Percentiles rank a stretch among this genome's conserved stretches.
These are phyloP conservation scores for Dromiciops gliroides DNA, from an alignment of 2,113 vertebrate genomes.

Conservation along the genomic window DNA sequence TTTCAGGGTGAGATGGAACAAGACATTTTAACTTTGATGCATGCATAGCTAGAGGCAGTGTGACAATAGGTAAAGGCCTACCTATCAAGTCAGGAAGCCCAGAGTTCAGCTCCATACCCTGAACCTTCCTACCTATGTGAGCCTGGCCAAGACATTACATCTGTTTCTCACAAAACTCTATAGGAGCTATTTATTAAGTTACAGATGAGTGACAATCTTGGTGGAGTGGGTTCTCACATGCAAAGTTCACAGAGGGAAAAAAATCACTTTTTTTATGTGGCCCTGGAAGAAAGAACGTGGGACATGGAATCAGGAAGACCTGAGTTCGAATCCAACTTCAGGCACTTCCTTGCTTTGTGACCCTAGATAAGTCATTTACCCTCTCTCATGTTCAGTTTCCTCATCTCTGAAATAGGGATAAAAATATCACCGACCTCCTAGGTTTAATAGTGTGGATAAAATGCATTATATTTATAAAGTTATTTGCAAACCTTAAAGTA, in stretches of 20 bases:
- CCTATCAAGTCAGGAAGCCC: neutral
- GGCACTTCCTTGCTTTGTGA: neutral
- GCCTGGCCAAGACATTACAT: neutral
- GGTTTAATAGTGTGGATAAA: neutral
- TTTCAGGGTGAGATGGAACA: conserved; percentile 24
- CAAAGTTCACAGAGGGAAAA: neutral
- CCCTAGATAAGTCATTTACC: neutral
- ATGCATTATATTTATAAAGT: neutral
- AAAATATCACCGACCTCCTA: neutral
- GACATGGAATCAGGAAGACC: neutral
- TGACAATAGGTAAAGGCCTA: neutral
- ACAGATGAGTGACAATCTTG: neutral
- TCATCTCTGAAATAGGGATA: neutral
- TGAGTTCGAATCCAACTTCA: neutral
- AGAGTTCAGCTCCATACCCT: neutral
- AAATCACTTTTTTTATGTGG: neutral
- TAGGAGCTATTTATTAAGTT: neutral
- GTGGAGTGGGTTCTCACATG: neutral
- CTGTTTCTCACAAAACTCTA: neutral
- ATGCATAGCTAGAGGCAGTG: neutral
- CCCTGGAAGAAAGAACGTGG: neutral
- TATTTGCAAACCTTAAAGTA: neutral
- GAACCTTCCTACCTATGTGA: neutral
- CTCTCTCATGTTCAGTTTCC: neutral
- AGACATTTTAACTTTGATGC: neutral